Evolutionary conservation across 2,888 invertebrate species (phyloP).

Genomic region (Athalia rosae): DNA sequence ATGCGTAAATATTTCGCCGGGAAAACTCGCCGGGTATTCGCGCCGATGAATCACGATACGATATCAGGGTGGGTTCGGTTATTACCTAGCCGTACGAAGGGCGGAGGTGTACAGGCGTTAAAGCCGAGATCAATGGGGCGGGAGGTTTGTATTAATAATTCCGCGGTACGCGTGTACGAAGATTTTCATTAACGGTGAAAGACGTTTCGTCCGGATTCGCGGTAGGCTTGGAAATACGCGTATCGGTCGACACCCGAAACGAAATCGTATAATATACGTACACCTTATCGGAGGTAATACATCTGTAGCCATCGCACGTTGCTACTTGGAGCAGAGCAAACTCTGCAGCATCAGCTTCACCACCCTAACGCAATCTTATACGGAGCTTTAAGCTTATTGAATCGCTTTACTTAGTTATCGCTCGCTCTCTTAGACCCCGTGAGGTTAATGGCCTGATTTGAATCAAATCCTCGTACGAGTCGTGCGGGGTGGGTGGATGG

Average conservation of each 20-base stretch:
- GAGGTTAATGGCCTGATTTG: constrained; percentile 34
- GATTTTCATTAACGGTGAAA: constrained; percentile 12
- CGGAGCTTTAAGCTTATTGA: constrained; percentile 40
- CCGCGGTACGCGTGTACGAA: neutral
- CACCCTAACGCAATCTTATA: constrained; percentile 35
- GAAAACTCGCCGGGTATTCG: no score
- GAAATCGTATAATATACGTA: no score
- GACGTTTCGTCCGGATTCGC: neutral
- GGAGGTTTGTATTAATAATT: constrained; percentile 2
- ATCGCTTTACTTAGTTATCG: constrained; percentile 38
- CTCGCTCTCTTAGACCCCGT: constrained; percentile 19
- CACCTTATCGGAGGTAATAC: no score
- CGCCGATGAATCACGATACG: no score
- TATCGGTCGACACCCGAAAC: no score
- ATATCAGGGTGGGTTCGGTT: no score
- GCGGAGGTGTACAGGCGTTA: neutral
- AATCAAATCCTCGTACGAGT: constrained; percentile 35
- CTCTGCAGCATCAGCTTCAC: constrained; percentile 9
- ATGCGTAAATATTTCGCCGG: no score
- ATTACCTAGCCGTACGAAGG: neutral
- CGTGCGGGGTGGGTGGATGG: constrained; percentile 3
- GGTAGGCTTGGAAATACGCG: neutral
- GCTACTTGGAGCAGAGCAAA: neutral
- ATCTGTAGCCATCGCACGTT: no score
- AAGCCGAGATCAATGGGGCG: neutral